Percentiles rank a stretch among this genome's conserved stretches.
phyloP scores from a whole-genome alignment of 1,140 invertebrate species.

The Apis florea region DNA sequence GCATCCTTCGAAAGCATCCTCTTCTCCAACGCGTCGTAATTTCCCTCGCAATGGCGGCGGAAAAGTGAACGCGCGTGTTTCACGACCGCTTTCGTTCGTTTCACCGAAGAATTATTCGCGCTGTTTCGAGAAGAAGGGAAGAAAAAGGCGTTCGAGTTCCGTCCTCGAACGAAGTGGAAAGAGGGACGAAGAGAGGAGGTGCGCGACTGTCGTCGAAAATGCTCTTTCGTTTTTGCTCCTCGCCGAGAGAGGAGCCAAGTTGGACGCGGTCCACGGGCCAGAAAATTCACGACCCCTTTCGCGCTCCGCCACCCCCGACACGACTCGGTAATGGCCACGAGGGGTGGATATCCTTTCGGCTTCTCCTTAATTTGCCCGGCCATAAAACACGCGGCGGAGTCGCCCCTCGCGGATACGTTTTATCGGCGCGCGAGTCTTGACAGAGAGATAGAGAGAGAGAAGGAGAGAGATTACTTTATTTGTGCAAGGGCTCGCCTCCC shows the following conservation, averaged over 20 bases:
- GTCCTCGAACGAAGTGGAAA: not conserved
- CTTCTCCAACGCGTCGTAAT: too few species aligned
- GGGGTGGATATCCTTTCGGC: constrained; percentile 71
- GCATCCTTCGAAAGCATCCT: too few species aligned
- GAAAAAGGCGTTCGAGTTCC: not conserved
- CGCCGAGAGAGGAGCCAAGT: not conserved
- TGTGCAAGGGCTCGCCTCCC: constrained; percentile 3
- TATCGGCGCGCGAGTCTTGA: constrained; percentile 33
- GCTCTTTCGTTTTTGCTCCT: constrained; percentile 43
- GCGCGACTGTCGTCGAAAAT: constrained; percentile 25
- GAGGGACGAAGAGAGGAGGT: constrained; percentile 31
- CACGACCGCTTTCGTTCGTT: constrained; percentile 74
- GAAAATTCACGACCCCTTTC: constrained; percentile 54
- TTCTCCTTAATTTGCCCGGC: constrained; percentile 49
- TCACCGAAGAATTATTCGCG: constrained; percentile 78
- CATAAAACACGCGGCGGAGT: constrained; percentile 43
- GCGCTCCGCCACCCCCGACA: constrained; percentile 40
- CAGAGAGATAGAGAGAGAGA: too few species aligned
- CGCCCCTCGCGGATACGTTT: constrained; percentile 31
- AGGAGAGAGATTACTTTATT: constrained; percentile 30
- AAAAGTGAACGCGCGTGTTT: too few species aligned
- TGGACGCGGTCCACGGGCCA: constrained; percentile 32
- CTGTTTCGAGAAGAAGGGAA: constrained; percentile 56
- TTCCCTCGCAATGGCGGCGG: too few species aligned
- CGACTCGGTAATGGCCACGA: constrained; percentile 62